A percentile compares a stretch with the other conserved stretches of the same genome.
Conservation (phyloP, 2,888 invertebrate species). For the Ecdyonurus torrentis region DNA sequence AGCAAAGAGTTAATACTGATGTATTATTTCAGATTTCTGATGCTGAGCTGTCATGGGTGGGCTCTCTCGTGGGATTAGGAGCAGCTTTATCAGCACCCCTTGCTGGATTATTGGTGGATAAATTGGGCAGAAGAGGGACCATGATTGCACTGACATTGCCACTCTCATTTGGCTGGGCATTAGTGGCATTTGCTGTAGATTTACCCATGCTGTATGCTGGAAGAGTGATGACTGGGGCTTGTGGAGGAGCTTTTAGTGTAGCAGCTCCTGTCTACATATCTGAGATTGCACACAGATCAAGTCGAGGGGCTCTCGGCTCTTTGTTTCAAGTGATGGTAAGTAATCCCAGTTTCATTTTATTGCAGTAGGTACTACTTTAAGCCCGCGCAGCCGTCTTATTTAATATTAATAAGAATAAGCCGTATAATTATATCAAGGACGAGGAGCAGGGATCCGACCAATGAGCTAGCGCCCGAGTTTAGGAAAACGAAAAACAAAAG, state of each 20-base stretch:
- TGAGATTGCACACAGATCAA: slow-evolving; percentile 69
- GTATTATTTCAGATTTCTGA: slow-evolving; percentile 14
- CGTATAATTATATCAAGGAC: no score
- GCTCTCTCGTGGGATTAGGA: slow-evolving; percentile 52
- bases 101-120: slow-evolving; percentile 47
- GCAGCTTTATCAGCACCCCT: slow-evolving; percentile 55
- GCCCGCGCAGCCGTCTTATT: no score
- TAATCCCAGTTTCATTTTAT: slow-evolving; percentile 19
- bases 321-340: slow-evolving; percentile 77
- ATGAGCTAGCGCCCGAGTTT: no score
- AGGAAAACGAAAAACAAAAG: no score
- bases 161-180: slow-evolving; percentile 53
- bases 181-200: slow-evolving; percentile 46
- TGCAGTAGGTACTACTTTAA: no score
- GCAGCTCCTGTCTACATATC: slow-evolving; percentile 70
- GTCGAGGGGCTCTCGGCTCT: slow-evolving; percentile 70
- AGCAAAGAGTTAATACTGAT: no score
- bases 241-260: slow-evolving; percentile 65
- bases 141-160: slow-evolving; percentile 46
- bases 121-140: slow-evolving; percentile 52
- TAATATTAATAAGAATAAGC: no score
- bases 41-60: slow-evolving; percentile 48
- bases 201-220: slow-evolving; percentile 44
- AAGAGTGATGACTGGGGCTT: slow-evolving; percentile 51
- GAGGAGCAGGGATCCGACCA: no score